Conservation (phyloP, 2,888 invertebrate species). For the Hedya salicella region DNA sequence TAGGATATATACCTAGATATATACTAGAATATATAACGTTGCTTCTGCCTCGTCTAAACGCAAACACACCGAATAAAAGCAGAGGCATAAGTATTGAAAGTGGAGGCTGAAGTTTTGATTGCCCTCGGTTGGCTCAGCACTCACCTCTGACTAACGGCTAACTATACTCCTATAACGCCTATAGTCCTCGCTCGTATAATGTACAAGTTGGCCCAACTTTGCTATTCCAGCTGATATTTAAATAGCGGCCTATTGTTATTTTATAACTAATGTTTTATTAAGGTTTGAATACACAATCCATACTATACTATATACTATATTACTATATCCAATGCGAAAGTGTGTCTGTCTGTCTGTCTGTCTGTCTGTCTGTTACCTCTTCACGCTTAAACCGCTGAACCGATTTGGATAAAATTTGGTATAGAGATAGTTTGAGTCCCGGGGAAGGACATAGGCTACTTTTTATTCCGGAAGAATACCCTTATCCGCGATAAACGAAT, state of each 20-base stretch:
- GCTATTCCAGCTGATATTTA: conserved; percentile 5
- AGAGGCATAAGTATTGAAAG: conserved; percentile 28
- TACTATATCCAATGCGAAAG: too few species aligned
- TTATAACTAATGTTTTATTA: background rate
- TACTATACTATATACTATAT: too few species aligned
- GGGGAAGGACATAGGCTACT: too few species aligned
- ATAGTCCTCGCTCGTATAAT: conserved; percentile 16
- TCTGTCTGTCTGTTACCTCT: too few species aligned
- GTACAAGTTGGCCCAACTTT: conserved; percentile 27
- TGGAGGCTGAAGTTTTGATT: conserved; percentile 60
- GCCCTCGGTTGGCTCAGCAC: conserved; percentile 50
- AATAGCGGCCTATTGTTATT: conserved; percentile 13
- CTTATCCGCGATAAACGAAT: too few species aligned
- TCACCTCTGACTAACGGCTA: background rate
- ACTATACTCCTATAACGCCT: background rate
- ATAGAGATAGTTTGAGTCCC: too few species aligned
- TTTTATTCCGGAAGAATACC: too few species aligned
- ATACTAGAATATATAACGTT: conserved; percentile 5
- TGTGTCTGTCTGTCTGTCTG: too few species aligned
- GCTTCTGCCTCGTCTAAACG: background rate
- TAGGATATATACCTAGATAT: too few species aligned
- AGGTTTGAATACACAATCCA: background rate
- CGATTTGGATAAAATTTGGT: too few species aligned
- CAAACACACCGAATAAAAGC: conserved; percentile 28
- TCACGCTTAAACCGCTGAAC: too few species aligned